Evolutionary conservation across 2,113 vertebrate genomes (phyloP).

Genomic region (Antechinus flavipes): DNA sequence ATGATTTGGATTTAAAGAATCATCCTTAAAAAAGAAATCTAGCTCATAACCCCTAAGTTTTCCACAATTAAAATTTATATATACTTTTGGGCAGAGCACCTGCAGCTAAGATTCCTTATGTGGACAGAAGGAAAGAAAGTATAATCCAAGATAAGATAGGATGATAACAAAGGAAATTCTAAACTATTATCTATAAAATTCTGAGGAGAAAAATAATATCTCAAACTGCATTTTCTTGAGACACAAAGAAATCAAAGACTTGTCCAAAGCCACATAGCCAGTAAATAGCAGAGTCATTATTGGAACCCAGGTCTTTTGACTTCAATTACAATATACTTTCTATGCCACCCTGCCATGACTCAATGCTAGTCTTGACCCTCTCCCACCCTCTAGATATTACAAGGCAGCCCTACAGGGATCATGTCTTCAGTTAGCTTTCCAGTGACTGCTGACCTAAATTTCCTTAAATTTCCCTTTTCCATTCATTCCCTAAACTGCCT

Average conservation of each 20-base stretch:
- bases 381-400: not conserved
- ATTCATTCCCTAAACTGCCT: not conserved
- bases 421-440: not conserved
- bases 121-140: too few relatives aligned
- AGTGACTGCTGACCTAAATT: not conserved
- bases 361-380: not conserved
- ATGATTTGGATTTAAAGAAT: too few relatives aligned
- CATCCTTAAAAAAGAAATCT: too few relatives aligned
- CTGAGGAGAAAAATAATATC: not conserved
- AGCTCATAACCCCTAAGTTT: too few relatives aligned
- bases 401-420: not conserved
- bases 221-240: not conserved
- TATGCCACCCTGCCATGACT: not conserved
- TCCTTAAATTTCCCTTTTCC: accelerated
- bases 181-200: not conserved
- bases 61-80: too few relatives aligned
- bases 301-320: not conserved
- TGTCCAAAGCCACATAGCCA: not conserved
- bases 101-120: too few relatives aligned
- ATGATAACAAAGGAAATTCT: not conserved
- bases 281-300: not conserved
- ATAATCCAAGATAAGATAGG: not conserved
- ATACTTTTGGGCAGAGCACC: too few relatives aligned
- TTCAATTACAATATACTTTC: not conserved
- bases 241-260: not conserved